phyloP scores from a whole-genome alignment of 2,888 invertebrate species.

The Diarsia mendica region DNA sequence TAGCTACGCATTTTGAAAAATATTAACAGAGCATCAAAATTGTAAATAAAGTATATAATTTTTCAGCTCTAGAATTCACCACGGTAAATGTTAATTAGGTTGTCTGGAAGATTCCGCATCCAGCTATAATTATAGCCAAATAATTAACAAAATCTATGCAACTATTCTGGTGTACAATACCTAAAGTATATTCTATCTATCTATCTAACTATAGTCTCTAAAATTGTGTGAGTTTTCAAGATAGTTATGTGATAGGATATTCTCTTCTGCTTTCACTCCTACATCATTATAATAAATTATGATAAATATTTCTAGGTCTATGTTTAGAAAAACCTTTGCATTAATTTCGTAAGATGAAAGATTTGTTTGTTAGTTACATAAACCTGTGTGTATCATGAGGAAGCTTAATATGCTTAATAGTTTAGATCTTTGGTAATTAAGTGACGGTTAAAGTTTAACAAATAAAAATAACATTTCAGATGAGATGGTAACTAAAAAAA shows the following conservation, averaged over 20 bases:
- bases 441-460: neutral
- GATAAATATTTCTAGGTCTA: slow-evolving; percentile 36
- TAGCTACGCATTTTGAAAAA: neutral
- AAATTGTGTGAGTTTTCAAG: slow-evolving; percentile 1
- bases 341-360: slow-evolving; percentile 36
- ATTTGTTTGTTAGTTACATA: slow-evolving; percentile 35
- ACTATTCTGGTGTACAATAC: neutral
- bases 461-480: slow-evolving; percentile 78
- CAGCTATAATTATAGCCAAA: neutral
- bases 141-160: neutral
- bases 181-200: neutral
- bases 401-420: neutral
- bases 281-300: slow-evolving; percentile 21
- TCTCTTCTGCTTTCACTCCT: slow-evolving; percentile 42
- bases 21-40: neutral
- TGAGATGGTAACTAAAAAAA: slow-evolving; percentile 90
- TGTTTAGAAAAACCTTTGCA: slow-evolving; percentile 47
- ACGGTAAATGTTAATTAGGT: neutral
- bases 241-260: slow-evolving; percentile 20
- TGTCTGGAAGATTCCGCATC: neutral
- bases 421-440: neutral
- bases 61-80: neutral
- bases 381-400: slow-evolving; percentile 2
- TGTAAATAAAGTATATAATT: neutral
- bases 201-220: too few species aligned